Percentiles rank a stretch among this genome's conserved stretches.
Evolutionary conservation across 2,888 invertebrate species (phyloP).

Genomic region (Ichneumon xanthorius): DNA sequence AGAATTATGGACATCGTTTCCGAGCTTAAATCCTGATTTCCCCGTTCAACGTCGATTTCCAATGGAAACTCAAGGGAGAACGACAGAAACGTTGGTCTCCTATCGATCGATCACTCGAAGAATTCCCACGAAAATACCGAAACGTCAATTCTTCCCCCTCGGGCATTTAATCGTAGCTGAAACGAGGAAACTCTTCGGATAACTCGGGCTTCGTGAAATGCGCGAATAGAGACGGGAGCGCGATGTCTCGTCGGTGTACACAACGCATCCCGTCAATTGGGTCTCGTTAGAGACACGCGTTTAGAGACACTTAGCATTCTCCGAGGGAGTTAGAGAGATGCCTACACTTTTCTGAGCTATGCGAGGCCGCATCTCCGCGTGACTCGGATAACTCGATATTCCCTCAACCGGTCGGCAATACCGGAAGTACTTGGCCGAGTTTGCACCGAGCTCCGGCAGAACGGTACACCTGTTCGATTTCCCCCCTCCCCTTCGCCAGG

Average conservation of each 20-base stretch:
- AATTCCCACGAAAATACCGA: slow-evolving; percentile 1
- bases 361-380: slow-evolving; percentile 7
- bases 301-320: slow-evolving; percentile 77
- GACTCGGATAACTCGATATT: slow-evolving; percentile 44
- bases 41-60: too few species aligned
- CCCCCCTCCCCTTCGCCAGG: too few species aligned
- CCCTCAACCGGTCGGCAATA: slow-evolving; percentile 11
- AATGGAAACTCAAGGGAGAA: neutral
- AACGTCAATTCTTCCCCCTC: neutral
- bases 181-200: slow-evolving; percentile 53
- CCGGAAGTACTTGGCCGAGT: slow-evolving; percentile 38
- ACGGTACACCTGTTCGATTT: neutral
- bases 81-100: neutral
- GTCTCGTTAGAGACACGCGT: slow-evolving; percentile 73
- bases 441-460: neutral
- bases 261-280: slow-evolving; percentile 66
- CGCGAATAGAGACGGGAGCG: slow-evolving; percentile 5
- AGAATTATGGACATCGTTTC: neutral
- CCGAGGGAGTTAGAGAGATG: slow-evolving; percentile 12
- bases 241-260: neutral
- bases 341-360: neutral
- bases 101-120: neutral
- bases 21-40: neutral
- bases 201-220: neutral
- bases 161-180: slow-evolving; percentile 35